A percentile compares a stretch with the other conserved stretches of the same genome.
These are phyloP conservation scores for Osedax frankpressi DNA, from an alignment of 2,888 invertebrate genomes.

Conservation along the genomic window DNA sequence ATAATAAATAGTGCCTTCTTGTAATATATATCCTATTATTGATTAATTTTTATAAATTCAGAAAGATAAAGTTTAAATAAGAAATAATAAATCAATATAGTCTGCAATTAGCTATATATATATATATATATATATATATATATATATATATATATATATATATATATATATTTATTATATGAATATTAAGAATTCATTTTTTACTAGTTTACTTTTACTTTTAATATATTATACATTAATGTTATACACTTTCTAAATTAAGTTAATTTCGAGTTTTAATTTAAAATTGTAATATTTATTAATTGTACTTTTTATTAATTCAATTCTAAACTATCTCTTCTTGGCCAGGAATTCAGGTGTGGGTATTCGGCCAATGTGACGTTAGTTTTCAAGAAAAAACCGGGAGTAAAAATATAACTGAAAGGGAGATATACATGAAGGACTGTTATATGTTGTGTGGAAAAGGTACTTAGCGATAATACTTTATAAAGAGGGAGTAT, in stretches of 20 bases:
- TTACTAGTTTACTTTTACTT: background rate
- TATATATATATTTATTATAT: background rate
- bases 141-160: background rate
- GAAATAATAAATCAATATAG: too few species aligned
- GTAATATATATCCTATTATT: too few species aligned
- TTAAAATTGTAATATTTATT: too few species aligned
- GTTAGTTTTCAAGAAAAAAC: constrained; percentile 24
- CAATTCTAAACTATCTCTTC: too few species aligned
- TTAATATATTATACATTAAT: background rate
- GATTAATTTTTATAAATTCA: too few species aligned
- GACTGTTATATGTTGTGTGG: constrained; percentile 28
- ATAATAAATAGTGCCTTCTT: too few species aligned
- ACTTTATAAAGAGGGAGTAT: background rate
- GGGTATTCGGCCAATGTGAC: constrained; percentile 26
- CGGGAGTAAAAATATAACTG: constrained; percentile 7
- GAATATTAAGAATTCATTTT: background rate
- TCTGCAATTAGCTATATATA: background rate
- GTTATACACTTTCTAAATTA: too few species aligned
- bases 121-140: background rate
- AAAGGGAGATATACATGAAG: constrained; percentile 27
- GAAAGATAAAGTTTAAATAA: too few species aligned
- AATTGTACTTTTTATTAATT: too few species aligned
- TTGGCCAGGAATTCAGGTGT: constrained; percentile 23
- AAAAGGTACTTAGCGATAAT: constrained; percentile 21
- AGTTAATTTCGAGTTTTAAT: too few species aligned